Base-by-base conservation (phyloP, 2,797 vertebrate genomes). In the Sebastes jordani region DNA sequence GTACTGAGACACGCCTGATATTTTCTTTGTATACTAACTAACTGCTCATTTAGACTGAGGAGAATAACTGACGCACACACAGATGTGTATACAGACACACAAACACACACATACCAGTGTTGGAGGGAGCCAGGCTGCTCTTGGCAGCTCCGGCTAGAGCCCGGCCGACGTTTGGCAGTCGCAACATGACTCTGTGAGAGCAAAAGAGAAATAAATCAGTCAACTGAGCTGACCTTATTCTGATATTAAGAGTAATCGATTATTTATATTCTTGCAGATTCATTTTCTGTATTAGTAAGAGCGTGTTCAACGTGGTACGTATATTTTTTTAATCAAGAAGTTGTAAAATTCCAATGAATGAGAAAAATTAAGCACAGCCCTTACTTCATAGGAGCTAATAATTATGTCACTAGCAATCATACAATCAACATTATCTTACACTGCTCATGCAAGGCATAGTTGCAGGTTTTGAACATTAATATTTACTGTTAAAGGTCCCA, bases 121-220 rank as follows among this genome's bases (percentile, higher is more conserved):
- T 93, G 42, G 88, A 82, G 13, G 92, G 79, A 84, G 91, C 71
- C 80, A 94, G 84, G 89, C 86, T 91, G 76, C 93, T 73, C 89
- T 95, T 96, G 69, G 95, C 88, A 11, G 91, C 95, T 83, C 94
- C 93, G 2, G 93, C 90, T 3, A 96, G 82, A 76, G 95, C 93
- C 75, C 95, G 93, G 81, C 95, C 93, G 52, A 96, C 87, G 3
- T 72, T 81, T 55, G 96, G 95, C 85, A 96, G 93, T 89, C 96
- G 95, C 93, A 96, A 90, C 96, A 96, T 96, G 91, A 94, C 56
- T 80, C 94, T 95, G 90, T 25, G 65, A 73, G 6, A 56, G 14
- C 5, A 79, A 80, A 78, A 54, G 42, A 74, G 14, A 73, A 6
- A 56, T 30, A 81, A 23, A 75, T 36, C 30, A 76, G 34, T 22